Evolutionary conservation across 2,888 invertebrate species (phyloP).

Genomic region (Yponomeuta sedellus): DNA sequence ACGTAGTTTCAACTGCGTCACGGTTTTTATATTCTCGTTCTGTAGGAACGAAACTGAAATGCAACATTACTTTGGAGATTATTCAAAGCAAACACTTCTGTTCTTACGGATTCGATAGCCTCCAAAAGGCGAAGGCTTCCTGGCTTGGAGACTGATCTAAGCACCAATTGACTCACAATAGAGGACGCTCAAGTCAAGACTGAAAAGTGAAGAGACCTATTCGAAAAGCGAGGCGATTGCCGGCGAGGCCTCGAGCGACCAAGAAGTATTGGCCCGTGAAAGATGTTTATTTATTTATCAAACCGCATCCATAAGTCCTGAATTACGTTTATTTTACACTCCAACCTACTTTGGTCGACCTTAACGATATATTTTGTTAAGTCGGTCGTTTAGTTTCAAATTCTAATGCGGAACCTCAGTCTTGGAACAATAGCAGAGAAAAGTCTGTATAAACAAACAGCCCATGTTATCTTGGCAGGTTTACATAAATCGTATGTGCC

Average conservation of each 20-base stretch:
- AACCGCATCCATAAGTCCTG: not conserved
- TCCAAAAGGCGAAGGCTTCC: not conserved
- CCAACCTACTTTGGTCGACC: not conserved
- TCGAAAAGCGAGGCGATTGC: not conserved
- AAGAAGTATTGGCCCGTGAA: not conserved
- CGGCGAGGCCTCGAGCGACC: not conserved
- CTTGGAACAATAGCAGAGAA: constrained; percentile 45
- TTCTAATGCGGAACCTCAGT: constrained; percentile 21
- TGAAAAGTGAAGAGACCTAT: not conserved
- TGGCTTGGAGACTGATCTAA: not conserved
- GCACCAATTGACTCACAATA: constrained; percentile 1
- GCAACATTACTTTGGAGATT: not conserved
- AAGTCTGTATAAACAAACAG: constrained; percentile 50
- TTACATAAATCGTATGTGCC: constrained; percentile 34
- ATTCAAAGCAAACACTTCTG: not conserved
- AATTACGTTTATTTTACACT: not conserved
- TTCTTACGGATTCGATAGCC: not conserved
- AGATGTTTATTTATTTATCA: not conserved
- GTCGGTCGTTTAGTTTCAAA: not conserved
- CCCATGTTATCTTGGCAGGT: constrained; percentile 63
- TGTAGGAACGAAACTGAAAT: not conserved
- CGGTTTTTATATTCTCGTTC: no score
- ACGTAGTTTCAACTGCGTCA: no score
- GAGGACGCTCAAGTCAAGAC: not conserved
- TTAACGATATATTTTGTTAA: not conserved